Evolutionary conservation across 2,797 vertebrate species (phyloP).

Genomic region (Pempheris klunzingeri): DNA sequence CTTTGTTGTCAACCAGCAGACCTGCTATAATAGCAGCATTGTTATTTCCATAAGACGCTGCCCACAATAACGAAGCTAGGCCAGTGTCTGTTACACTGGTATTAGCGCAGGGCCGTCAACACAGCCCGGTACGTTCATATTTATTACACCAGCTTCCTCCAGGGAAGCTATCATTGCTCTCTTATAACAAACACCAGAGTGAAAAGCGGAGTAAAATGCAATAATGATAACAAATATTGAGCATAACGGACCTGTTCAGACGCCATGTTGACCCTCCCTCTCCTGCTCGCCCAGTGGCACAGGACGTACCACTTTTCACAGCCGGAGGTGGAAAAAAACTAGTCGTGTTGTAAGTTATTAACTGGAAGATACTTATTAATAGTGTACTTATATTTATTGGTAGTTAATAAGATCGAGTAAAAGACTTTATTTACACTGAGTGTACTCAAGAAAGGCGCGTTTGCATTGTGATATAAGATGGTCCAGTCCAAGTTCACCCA

Average conservation of each 20-base stretch:
- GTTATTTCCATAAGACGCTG: slow-evolving; percentile 12
- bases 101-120: not conserved
- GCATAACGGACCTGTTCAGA: slow-evolving; percentile 88
- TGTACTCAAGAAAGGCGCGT: fast-evolving
- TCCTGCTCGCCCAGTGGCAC: slow-evolving; percentile 51
- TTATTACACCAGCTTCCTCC: fast-evolving
- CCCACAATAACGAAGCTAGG: slow-evolving; percentile 33
- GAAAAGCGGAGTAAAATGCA: not conserved
- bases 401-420: fast-evolving
- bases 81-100: slow-evolving; percentile 32
- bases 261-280: slow-evolving; percentile 88
- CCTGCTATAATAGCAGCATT: not conserved
- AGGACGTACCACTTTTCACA: slow-evolving; percentile 69
- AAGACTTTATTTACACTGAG: fast-evolving
- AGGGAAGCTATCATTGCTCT: fast-evolving
- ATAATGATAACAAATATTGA: slow-evolving; percentile 53
- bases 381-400: fast-evolving
- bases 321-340: fast-evolving
- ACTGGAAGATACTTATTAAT: fast-evolving
- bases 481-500: slow-evolving; percentile 60
- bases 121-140: not conserved
- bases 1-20: not conserved
- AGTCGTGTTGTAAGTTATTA: not conserved
- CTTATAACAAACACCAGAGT: fast-evolving
- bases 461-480: slow-evolving; percentile 41